Conservation (phyloP, 2,888 invertebrate genomes). For the Macrophya annulata region DNA sequence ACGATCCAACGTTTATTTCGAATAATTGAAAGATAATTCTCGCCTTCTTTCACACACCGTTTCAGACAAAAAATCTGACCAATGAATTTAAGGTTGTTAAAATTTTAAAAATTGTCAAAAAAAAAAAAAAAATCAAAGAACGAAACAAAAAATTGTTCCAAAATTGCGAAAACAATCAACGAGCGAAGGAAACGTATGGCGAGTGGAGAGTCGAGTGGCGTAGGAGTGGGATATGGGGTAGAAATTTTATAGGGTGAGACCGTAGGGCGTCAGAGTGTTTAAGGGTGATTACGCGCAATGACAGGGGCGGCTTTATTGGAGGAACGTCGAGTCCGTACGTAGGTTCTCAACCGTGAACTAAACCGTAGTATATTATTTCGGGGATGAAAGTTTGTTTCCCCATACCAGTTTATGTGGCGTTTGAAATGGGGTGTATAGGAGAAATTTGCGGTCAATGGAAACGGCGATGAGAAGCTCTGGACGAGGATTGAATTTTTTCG, state of each 20-base stretch:
- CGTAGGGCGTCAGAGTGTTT: conserved; percentile 78
- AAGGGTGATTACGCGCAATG: conserved; percentile 79
- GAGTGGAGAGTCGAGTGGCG: conserved; percentile 60
- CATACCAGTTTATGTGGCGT: too few species aligned
- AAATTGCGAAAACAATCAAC: too few species aligned
- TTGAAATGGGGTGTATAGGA: not conserved
- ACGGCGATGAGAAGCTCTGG: conserved; percentile 75
- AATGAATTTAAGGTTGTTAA: too few species aligned
- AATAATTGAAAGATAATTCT: too few species aligned
- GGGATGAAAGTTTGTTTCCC: not conserved
- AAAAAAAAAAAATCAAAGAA: too few species aligned
- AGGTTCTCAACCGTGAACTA: conserved; percentile 70
- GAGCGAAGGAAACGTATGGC: conserved; percentile 46
- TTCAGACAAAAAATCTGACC: too few species aligned
- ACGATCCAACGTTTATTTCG: too few species aligned
- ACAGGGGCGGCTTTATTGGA: conserved; percentile 78
- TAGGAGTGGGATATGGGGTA: conserved; percentile 56
- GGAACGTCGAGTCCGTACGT: conserved; percentile 62
- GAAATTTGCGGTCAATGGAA: not conserved
- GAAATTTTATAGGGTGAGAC: conserved; percentile 52
- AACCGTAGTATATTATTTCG: not conserved
- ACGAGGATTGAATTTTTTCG: conserved; percentile 75
- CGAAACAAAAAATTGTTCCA: too few species aligned
- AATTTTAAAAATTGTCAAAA: too few species aligned
- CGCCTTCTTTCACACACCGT: too few species aligned